phyloP scores from a whole-genome alignment of 1,140 invertebrate species.

The Stegodyphus dumicola region DNA sequence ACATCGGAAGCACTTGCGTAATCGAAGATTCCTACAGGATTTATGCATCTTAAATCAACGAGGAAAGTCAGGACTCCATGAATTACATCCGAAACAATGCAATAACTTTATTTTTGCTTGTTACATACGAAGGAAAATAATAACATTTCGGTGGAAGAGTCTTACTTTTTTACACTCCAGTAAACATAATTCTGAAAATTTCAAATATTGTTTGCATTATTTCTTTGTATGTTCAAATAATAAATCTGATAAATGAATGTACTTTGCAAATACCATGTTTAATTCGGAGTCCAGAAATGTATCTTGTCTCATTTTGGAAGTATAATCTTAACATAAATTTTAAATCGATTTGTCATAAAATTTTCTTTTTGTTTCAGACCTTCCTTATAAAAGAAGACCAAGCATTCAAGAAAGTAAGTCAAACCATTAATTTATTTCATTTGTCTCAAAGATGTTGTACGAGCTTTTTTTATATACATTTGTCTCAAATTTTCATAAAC shows the following conservation, averaged over 20 bases:
- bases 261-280: too few species aligned
- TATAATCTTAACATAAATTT: too few species aligned
- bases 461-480: too few species aligned
- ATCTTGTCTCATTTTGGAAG: too few species aligned
- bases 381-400: constrained; percentile 55
- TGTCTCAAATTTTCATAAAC: too few species aligned
- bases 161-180: not conserved
- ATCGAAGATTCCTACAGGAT: constrained; percentile 1
- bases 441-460: too few species aligned
- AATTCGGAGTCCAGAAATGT: too few species aligned
- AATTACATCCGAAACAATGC: constrained; percentile 49
- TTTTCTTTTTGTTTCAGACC: constrained; percentile 40
- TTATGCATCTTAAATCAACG: not conserved
- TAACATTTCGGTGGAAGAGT: too few species aligned
- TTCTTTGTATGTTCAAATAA: not conserved
- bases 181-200: not conserved
- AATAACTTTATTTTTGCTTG: not conserved
- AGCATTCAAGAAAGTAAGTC: constrained; percentile 54
- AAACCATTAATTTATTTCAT: not conserved
- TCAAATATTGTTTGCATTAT: not conserved
- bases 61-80: not conserved
- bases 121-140: too few species aligned
- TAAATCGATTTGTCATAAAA: too few species aligned
- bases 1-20: constrained; percentile 9
- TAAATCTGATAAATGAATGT: not conserved